A percentile compares a stretch with the other conserved stretches of the same genome.
Evolutionary conservation across 2,113 vertebrate species (phyloP).

Genomic region (Pycnonotus jocosus): DNA sequence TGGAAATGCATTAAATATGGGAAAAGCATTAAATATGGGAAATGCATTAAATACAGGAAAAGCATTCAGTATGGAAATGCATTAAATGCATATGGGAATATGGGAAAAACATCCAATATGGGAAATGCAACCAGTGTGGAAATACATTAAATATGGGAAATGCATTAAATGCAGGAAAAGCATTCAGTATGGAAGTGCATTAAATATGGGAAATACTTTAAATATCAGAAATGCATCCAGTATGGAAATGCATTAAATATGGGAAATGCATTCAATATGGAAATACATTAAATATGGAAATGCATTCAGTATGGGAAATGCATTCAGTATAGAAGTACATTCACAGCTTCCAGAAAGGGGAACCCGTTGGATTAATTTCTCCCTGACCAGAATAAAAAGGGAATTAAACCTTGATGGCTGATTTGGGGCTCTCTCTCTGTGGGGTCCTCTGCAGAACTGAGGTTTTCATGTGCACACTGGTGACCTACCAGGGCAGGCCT

Average conservation of each 20-base stretch:
- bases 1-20: not conserved
- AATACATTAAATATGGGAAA: not conserved
- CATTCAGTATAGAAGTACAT: not conserved
- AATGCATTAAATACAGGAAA: not conserved
- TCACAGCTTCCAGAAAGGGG: not conserved
- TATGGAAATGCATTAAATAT: no score
- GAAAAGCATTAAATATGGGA: not conserved
- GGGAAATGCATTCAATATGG: not conserved
- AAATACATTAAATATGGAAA: no score
- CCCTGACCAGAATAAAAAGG: not conserved
- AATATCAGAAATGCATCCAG: no score
- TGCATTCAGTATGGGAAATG: not conserved
- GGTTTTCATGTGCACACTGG: not conserved
- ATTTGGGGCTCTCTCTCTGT: not conserved
- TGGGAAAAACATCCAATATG: not conserved
- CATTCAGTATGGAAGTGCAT: no score
- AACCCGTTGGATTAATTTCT: not conserved
- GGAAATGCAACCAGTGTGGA: not conserved
- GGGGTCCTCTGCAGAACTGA: not conserved
- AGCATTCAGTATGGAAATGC: not conserved
- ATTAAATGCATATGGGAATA: no score
- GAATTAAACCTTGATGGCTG: not conserved
- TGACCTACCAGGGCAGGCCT: not conserved
- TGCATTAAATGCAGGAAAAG: not conserved
- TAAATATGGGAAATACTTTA: no score